Evolutionary conservation across 2,797 vertebrate species (phyloP), one percentile per base, ranked within the genome.

Genomic region (Bufotes viridis): DNA sequence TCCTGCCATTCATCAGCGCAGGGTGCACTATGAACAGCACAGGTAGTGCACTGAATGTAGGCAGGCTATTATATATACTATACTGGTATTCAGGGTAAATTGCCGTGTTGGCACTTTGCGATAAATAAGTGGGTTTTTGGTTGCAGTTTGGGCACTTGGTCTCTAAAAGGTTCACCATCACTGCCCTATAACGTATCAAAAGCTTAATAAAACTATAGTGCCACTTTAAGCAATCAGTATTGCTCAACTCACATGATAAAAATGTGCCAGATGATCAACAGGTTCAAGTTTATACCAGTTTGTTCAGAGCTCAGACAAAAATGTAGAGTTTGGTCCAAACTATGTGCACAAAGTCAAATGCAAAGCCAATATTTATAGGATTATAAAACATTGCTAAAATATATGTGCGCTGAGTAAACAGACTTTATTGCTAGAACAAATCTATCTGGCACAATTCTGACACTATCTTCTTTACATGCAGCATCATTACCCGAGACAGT

Each of bases 291-390:
- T 69, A 78, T 74, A 86, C 84, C 57, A 84, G 84, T 86, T 60
- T 55, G 49, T 58, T 78, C 61, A 51, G 51, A 82, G 79, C 26
- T 51, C 70, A 34, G 42, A 82, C 79, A 86, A 70, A 86, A 72
- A 80, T 86, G 79, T 24, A 58, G 24, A 72, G 79, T 82, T 65
- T 42, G 57, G 74, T 86, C 80, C 84, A 90, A 90, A 86, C 24
- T 61, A 86, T 82, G 80, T 76, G 53, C 3, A 53, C 70, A 34
- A 85, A 63, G 49, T 34, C 61, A 82, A 90, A 74, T 57, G 55
- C 69, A 87, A 84, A 67, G 65, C 20, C 42, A 87, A 65, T 86
- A 90, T 88, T 82, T 90, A 85, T 78, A 60, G 58, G 61, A 88
- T 80, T 88, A 79, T 65, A 88, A 86, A 74, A n/a, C 63, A 78